phyloP scores from a whole-genome alignment of 2,113 vertebrate species.

The Puntigrus tetrazona region DNA sequence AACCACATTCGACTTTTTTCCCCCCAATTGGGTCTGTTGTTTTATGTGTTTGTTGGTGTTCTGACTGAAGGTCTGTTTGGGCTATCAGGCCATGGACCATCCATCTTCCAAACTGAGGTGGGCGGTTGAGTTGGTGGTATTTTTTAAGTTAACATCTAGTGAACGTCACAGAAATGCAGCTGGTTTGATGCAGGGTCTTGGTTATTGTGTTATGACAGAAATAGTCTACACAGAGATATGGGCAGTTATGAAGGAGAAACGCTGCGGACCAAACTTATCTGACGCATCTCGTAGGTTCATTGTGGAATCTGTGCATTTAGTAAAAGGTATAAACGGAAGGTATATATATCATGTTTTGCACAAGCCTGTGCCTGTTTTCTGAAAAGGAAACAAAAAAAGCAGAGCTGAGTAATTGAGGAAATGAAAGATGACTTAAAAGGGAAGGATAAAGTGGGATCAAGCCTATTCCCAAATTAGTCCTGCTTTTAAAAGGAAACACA shows the following conservation, averaged over 20 bases:
- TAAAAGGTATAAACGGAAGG: background rate
- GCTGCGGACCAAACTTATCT: background rate
- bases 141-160: slow-evolving; percentile 36
- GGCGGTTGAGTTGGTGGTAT: background rate
- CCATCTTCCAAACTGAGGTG: slow-evolving; percentile 31
- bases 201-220: slow-evolving; percentile 50
- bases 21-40: background rate
- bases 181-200: background rate
- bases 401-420: slow-evolving; percentile 4
- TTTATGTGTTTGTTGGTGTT: background rate
- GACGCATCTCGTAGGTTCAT: background rate
- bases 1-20: slow-evolving; percentile 6
- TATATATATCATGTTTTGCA: background rate
- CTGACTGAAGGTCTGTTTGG: slow-evolving; percentile 30
- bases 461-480: slow-evolving; percentile 10
- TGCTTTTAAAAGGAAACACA: slow-evolving; percentile 10
- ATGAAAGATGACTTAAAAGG: slow-evolving; percentile 18
- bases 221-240: background rate
- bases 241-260: slow-evolving; percentile 12
- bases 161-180: slow-evolving; percentile 25
- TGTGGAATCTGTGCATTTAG: background rate
- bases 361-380: slow-evolving; percentile 1
- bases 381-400: slow-evolving; percentile 16
- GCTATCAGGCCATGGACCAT: slow-evolving; percentile 31
- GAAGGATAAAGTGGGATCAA: slow-evolving; percentile 28